Base-by-base conservation (phyloP, 2,888 invertebrate species). In the Stratiomys singularior region DNA sequence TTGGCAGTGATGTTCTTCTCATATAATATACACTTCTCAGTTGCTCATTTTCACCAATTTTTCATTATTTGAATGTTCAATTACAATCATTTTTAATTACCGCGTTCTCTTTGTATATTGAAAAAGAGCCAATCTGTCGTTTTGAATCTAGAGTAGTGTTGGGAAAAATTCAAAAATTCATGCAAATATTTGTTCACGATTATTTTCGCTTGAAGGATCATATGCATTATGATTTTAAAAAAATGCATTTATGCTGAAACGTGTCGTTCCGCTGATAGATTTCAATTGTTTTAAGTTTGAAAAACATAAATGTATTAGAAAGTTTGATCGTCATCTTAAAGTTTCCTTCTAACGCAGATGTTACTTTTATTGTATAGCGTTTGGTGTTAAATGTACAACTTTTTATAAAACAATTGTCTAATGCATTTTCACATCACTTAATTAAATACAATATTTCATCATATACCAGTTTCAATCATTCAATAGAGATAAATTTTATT, bases 1-100 rank as follows among this genome's bases (percentile, higher is more conserved):
- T 79, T 79, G 79, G 79, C 79, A 79, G 79, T 79, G 79, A 79
- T 78, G 71, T 78, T 76, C 76, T 76, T 78, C 74, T 44, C 66
- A 37, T 77, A 64, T 46, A 64, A 44, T 44, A 58, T 76, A 63
- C 44, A 74, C 37, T 1, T 23, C 21, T n/a, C 30, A 69, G 47
- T 46, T 69, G 21, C 25, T 69, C 46, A 21, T 9, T 1, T 44
- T 21, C 18, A 27, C 58, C 46, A 72, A 76, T 76, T 63, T 44
- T 25, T 76, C 47, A 25, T 46, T 58, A 56, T 60, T 74, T 56
- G 56, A 67, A 69, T 69, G 9, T 46, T 46, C 46, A 21, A 25
- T 69, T 69, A 25, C 15, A 69, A 15, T 69, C 15, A 21, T 67
- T 67, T 67, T 44, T 7, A 44, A 44, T 7, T 9, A 44, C 13